Evolutionary conservation across 2,113 vertebrate species (phyloP), one percentile per base, ranked within the genome.

Genomic region (Bucco capensis): DNA sequence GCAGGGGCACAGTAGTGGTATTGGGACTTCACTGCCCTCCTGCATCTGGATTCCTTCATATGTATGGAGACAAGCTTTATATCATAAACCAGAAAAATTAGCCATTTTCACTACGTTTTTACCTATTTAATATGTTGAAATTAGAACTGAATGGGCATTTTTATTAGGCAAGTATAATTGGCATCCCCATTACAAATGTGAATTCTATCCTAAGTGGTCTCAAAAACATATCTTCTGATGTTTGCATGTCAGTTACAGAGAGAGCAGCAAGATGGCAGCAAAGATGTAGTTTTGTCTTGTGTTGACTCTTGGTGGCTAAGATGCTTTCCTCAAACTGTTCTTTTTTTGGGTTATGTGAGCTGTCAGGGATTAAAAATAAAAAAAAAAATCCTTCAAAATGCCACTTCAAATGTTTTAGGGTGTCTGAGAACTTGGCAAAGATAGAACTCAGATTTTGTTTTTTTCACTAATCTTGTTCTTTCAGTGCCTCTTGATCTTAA

Each of bases 201-300:
- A 86, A n/a, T 77, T 86, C 12, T 49, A 8, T 57, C 49, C 12
- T 27, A 25, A 74, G 11, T 42, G n/a, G 72, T 61, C 22, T 8
- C 35, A 37, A 11, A 72, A 75, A 30, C 30, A 3, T 58, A 10
- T 53, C 8, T 62, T 54, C 19, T 47, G 12, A 5, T 76, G 47
- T 70, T 79, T 40, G 5, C 16, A 4, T 71, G 61, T 72, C 47
- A 75, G 0, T 88, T 95, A 28, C 0, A 73, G 27, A 82, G 77
- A 69, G 12, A 61, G 57, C 94, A 96, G 94, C 90, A 82, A 95
- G 90, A 50, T 96, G 96, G 96, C 96, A 96, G 96, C 86, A 95
- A 72, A 96, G 94, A 73, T 66, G n/a, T 27, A 76, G n/a, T 60
- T 95, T 93, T 90, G n/a, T 67, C 10, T 5, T 27, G 12, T 40